A percentile compares a stretch with the other conserved stretches of the same genome.
These are phyloP conservation scores for Melanotaenia maccullochi DNA, from an alignment of 2,797 vertebrate genomes.

Conservation along the genomic window DNA sequence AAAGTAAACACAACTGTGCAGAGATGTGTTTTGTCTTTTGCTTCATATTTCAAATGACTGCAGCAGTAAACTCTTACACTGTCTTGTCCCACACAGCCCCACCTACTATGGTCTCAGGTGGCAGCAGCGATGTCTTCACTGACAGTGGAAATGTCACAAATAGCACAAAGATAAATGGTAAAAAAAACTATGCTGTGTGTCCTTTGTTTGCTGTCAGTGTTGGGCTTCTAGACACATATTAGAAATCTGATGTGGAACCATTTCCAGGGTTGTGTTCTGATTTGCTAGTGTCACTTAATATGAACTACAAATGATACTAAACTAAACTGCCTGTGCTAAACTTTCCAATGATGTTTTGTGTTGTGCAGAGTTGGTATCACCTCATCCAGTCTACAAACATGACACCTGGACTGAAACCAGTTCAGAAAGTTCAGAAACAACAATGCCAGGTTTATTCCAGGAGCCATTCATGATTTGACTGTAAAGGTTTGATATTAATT, in stretches of 20 bases:
- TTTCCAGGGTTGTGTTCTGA: background rate
- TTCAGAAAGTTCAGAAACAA: background rate
- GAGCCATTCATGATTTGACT: background rate
- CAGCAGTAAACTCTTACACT: background rate
- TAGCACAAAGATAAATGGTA: slow-evolving; percentile 26
- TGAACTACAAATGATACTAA: background rate
- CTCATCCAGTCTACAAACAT: slow-evolving; percentile 19
- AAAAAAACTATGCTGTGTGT: background rate
- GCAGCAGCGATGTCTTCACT: slow-evolving; percentile 4
- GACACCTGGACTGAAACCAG: slow-evolving; percentile 21
- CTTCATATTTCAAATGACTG: background rate
- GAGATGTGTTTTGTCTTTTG: background rate
- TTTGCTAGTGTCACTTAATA: background rate
- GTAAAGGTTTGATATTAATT: background rate
- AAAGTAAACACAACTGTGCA: background rate
- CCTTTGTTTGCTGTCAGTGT: background rate
- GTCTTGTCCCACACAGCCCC: slow-evolving; percentile 3
- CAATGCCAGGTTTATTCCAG: slow-evolving; percentile 29
- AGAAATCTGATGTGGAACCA: background rate
- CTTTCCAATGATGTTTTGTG: background rate
- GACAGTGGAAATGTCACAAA: slow-evolving; percentile 1
- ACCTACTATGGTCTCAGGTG: background rate
- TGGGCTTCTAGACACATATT: background rate
- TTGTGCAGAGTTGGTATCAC: slow-evolving; percentile 30
- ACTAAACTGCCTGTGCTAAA: background rate